Percentiles rank a stretch among this genome's conserved stretches.
phyloP scores from a whole-genome alignment of 2,113 vertebrate species.

The Proteles cristata region DNA sequence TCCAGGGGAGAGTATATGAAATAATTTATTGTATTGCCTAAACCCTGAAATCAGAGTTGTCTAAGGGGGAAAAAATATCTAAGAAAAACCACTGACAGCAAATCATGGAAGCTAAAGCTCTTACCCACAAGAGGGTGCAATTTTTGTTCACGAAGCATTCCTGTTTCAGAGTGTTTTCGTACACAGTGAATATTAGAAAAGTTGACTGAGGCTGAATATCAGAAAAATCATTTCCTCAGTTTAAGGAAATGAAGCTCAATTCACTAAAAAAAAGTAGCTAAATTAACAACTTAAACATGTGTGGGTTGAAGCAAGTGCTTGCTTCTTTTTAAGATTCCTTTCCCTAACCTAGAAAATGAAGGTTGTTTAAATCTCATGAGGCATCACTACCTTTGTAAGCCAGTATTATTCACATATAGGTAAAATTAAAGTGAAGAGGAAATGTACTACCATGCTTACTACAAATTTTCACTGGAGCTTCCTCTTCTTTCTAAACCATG shows the following conservation, averaged over 20 bases:
- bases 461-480: background rate
- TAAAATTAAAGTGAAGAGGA: background rate
- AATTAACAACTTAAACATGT: background rate
- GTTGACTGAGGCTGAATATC: background rate
- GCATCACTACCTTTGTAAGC: background rate
- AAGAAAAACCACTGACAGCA: background rate
- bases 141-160: background rate
- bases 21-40: constrained; percentile 55
- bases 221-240: background rate
- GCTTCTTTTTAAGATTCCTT: background rate
- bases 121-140: background rate
- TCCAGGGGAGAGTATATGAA: background rate
- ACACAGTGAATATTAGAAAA: background rate
- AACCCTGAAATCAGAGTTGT: constrained; percentile 30
- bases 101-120: background rate
- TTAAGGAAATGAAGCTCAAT: background rate
- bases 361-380: background rate
- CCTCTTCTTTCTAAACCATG: background rate
- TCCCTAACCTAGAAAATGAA: background rate
- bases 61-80: constrained; percentile 5
- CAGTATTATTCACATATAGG: background rate
- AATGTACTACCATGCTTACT: background rate
- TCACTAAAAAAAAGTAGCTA: background rate
- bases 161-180: background rate
- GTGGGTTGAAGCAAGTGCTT: background rate